Percentiles rank a stretch among this genome's conserved stretches.
Conservation (phyloP, 2,113 vertebrate species). For the Equus quagga region DNA sequence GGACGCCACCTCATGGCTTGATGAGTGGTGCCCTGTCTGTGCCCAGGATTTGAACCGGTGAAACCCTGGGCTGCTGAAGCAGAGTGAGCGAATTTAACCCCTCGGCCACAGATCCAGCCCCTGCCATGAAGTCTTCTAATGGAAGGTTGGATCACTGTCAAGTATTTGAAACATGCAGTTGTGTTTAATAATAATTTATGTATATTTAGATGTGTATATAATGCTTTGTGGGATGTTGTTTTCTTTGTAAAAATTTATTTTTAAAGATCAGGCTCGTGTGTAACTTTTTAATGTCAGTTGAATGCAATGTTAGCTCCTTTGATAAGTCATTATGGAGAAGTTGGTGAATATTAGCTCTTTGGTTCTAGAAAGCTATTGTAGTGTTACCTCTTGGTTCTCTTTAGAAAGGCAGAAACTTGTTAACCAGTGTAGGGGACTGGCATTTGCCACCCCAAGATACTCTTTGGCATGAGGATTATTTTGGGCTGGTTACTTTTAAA, state of each 20-base stretch:
- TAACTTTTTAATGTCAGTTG: not conserved
- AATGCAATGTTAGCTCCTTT: not conserved
- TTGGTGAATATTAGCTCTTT: slow-evolving; percentile 52
- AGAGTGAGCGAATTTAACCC: too few species aligned
- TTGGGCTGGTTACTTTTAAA: too few species aligned
- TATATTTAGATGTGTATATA: slow-evolving; percentile 54
- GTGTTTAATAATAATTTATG: slow-evolving; percentile 60
- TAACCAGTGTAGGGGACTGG: not conserved
- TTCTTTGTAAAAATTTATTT: slow-evolving; percentile 56
- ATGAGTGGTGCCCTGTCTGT: too few species aligned
- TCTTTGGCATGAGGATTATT: too few species aligned
- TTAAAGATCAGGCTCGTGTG: slow-evolving; percentile 42
- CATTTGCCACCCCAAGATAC: too few species aligned
- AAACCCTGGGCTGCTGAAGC: too few species aligned
- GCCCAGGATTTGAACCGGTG: too few species aligned
- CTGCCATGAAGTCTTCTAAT: not conserved
- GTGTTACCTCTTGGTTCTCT: slow-evolving; percentile 7
- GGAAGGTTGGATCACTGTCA: slow-evolving; percentile 48
- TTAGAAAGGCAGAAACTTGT: slow-evolving; percentile 25
- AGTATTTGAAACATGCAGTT: not conserved
- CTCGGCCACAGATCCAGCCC: too few species aligned
- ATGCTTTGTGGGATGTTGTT: not conserved
- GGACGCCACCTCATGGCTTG: too few species aligned
- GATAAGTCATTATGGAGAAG: slow-evolving; percentile 29
- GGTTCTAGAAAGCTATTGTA: not conserved